A percentile compares a stretch with the other conserved stretches of the same genome.
phyloP scores from a whole-genome alignment of 2,113 vertebrate species.

The Istiophorus platypterus region DNA sequence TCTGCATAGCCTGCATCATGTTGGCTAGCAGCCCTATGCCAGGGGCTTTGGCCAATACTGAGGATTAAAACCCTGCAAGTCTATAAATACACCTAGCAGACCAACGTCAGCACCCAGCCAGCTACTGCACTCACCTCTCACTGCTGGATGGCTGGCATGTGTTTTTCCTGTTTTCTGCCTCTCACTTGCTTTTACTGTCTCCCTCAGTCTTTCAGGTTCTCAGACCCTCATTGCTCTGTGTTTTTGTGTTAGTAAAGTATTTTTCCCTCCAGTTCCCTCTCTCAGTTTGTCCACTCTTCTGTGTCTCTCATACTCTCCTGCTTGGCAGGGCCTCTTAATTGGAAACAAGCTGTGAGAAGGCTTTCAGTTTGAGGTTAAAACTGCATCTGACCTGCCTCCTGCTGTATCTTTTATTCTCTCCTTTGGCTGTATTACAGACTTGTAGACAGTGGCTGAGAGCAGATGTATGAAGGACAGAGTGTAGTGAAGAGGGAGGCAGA shows the following conservation, averaged over 20 bases:
- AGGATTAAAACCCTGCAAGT: conserved; percentile 80
- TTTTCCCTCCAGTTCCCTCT: conserved; percentile 48
- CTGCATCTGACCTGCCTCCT: conserved; percentile 77
- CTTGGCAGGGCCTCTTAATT: conserved; percentile 80
- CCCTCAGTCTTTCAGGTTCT: conserved; percentile 31
- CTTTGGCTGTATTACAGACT: conserved; percentile 56
- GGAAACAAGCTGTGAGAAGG: conserved; percentile 79
- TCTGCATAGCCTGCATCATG: conserved; percentile 68
- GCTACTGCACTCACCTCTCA: conserved; percentile 71
- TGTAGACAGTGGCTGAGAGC: conserved; percentile 46
- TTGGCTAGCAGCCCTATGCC: conserved; percentile 73
- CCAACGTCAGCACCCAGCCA: conserved; percentile 69
- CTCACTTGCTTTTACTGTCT: conserved; percentile 40
- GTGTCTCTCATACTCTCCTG: conserved; percentile 48
- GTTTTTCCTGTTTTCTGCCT: conserved; percentile 37
- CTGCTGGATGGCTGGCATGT: conserved; percentile 61
- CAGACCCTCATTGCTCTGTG: conserved; percentile 24
- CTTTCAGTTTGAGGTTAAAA: conserved; percentile 79
- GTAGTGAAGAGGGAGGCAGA: conserved; percentile 26
- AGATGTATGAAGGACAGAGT: conserved; percentile 51
- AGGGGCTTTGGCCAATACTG: conserved; percentile 77
- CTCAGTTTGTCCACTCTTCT: conserved; percentile 52
- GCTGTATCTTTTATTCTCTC: conserved; percentile 65
- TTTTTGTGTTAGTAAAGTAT: conserved; percentile 23
- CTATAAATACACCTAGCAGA: conserved; percentile 81